phyloP scores from a whole-genome alignment of 1,140 invertebrate species.

The Caenorhabditis remanei region DNA sequence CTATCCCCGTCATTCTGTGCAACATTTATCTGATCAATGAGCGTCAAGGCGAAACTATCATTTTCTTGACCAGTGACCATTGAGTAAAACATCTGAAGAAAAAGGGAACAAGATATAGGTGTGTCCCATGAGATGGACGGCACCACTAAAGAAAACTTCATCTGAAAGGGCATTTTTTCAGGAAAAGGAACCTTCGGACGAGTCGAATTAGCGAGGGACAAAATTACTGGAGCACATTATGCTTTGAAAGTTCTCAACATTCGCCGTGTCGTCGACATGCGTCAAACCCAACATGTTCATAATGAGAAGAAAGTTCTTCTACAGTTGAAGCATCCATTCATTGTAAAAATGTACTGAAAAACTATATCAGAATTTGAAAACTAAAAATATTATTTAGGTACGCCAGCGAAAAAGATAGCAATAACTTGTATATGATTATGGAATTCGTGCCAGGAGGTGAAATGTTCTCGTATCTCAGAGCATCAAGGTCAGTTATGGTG shows the following conservation, averaged over 20 bases:
- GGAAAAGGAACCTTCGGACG: constrained; percentile 76
- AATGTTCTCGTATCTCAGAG: constrained; percentile 92
- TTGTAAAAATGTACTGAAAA: constrained; percentile 72
- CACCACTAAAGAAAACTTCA: neutral
- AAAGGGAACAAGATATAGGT: constrained; percentile 34
- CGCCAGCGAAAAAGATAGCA: constrained; percentile 89
- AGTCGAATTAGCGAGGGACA: constrained; percentile 72
- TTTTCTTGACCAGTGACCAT: constrained; percentile 45
- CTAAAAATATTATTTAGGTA: constrained; percentile 82
- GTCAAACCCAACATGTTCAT: constrained; percentile 75
- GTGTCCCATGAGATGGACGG: constrained; percentile 10
- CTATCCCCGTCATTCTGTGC: constrained; percentile 30
- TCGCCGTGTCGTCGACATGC: constrained; percentile 68
- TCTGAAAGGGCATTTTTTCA: constrained; percentile 61
- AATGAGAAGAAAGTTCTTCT: constrained; percentile 73
- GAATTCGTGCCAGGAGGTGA: constrained; percentile 95
- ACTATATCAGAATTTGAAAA: neutral
- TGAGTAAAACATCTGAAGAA: neutral
- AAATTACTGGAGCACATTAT: constrained; percentile 72
- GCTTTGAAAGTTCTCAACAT: constrained; percentile 74
- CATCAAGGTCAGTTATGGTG: constrained; percentile 75
- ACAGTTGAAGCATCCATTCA: constrained; percentile 74
- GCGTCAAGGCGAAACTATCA: constrained; percentile 26
- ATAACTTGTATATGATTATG: constrained; percentile 91
- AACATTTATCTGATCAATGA: constrained; percentile 48